These are phyloP conservation scores for Cavia aperea DNA, from an alignment of 2,113 vertebrate genomes.

Conservation along the genomic window DNA sequence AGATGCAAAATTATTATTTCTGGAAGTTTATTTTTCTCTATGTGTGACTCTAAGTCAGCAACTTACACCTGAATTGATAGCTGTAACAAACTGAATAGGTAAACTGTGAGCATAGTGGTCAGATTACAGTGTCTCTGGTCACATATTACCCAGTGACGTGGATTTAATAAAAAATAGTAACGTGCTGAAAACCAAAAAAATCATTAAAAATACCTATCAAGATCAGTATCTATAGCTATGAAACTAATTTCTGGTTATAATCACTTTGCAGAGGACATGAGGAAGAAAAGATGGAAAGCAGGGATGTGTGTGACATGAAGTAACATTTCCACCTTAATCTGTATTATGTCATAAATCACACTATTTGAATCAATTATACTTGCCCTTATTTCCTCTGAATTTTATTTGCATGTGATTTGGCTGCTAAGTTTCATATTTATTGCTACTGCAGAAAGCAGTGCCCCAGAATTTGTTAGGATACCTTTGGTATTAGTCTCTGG, in stretches of 20 bases:
- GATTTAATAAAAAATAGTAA: not conserved
- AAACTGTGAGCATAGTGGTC: not conserved
- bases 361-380: not conserved
- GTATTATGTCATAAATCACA: not conserved
- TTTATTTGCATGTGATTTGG: conserved; percentile 13
- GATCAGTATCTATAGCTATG: not conserved
- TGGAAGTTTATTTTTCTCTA: not conserved
- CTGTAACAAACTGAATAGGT: not conserved
- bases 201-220: not conserved
- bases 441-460: not conserved
- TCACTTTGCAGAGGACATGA: not conserved
- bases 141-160: not conserved
- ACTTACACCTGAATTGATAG: not conserved
- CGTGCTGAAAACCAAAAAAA: not conserved
- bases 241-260: conserved; percentile 2
- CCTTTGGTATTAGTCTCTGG: not conserved
- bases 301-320: not conserved
- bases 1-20: conserved; percentile 26
- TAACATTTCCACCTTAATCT: not conserved
- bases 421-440: not conserved
- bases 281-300: conserved; percentile 10
- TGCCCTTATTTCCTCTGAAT: conserved; percentile 2
- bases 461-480: not conserved
- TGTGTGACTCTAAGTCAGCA: not conserved
- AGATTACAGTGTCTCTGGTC: not conserved